These are phyloP conservation scores for Caenorhabditis remanei DNA, from an alignment of 1,140 invertebrate genomes.

Conservation along the genomic window DNA sequence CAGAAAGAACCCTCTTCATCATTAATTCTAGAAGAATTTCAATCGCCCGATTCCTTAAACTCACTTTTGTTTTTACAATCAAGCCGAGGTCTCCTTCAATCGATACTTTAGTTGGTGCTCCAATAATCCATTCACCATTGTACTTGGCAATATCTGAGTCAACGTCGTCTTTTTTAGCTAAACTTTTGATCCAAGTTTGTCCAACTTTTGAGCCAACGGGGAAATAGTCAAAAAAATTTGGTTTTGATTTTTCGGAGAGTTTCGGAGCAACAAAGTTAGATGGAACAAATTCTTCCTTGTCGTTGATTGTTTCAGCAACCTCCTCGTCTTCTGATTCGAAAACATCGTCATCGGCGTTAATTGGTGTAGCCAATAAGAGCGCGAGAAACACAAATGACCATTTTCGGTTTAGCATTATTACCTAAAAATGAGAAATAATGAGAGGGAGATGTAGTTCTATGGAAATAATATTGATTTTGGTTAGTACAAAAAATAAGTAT, in stretches of 20 bases:
- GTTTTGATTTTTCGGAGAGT: neutral
- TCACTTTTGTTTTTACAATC: conserved; percentile 91
- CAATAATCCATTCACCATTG: conserved; percentile 88
- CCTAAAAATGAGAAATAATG: conserved; percentile 8
- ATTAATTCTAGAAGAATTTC: too few relatives aligned
- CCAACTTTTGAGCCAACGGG: conserved; percentile 85
- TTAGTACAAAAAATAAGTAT: neutral
- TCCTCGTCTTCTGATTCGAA: conserved; percentile 35
- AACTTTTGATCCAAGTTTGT: conserved; percentile 88
- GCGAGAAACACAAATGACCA: neutral
- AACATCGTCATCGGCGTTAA: conserved; percentile 49
- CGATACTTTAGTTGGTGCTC: conserved; percentile 84
- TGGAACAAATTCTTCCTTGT: conserved; percentile 52
- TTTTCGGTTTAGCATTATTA: conserved; percentile 7
- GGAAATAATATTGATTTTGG: neutral
- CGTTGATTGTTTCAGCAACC: neutral
- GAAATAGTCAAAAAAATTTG: conserved; percentile 90
- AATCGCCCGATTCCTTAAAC: neutral
- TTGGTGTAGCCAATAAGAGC: neutral
- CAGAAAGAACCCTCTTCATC: too few relatives aligned
- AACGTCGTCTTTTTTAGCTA: conserved; percentile 92
- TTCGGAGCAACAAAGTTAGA: conserved; percentile 55
- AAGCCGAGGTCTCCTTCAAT: conserved; percentile 89
- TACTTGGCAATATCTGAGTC: conserved; percentile 92
- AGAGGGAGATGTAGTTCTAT: neutral